Percentiles rank a stretch among this genome's conserved stretches.
phyloP scores from a whole-genome alignment of 2,888 invertebrate genomes.

The Dione juno region DNA sequence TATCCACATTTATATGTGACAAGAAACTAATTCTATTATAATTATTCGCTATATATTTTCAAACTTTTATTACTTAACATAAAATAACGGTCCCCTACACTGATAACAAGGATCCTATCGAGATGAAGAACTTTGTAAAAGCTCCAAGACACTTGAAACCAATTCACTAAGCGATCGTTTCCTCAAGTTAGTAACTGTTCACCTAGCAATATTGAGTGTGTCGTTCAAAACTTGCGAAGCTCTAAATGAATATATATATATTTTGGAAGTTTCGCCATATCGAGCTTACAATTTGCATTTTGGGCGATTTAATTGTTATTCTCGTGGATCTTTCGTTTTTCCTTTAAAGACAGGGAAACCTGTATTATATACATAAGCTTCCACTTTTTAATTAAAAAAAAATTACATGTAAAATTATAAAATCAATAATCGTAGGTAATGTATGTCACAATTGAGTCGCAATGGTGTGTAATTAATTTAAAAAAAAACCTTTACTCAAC shows the following conservation, averaged over 20 bases:
- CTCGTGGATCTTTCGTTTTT: neutral
- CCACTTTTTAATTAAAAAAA: too few species aligned
- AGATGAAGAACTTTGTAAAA: slow-evolving; percentile 9
- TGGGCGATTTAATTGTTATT: neutral
- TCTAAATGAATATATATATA: slow-evolving; percentile 12
- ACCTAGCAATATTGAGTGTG: slow-evolving; percentile 16
- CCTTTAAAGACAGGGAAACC: too few species aligned
- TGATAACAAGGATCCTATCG: slow-evolving; percentile 13
- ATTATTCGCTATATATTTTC: neutral
- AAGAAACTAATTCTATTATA: neutral
- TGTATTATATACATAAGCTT: too few species aligned
- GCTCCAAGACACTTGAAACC: slow-evolving; percentile 11
- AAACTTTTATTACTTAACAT: neutral
- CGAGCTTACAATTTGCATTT: neutral
- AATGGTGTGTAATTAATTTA: too few species aligned
- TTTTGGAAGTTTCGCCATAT: neutral
- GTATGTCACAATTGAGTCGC: too few species aligned
- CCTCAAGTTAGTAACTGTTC: neutral
- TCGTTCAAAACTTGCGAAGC: slow-evolving; percentile 10
- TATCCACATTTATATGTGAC: neutral
- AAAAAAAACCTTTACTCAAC: too few species aligned
- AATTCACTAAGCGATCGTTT: slow-evolving; percentile 8
- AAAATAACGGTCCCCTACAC: neutral
- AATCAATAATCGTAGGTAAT: too few species aligned
- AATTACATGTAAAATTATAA: too few species aligned